A percentile compares a stretch with the other conserved stretches of the same genome.
phyloP scores from a whole-genome alignment of 1,140 invertebrate species.

The Physella acuta region DNA sequence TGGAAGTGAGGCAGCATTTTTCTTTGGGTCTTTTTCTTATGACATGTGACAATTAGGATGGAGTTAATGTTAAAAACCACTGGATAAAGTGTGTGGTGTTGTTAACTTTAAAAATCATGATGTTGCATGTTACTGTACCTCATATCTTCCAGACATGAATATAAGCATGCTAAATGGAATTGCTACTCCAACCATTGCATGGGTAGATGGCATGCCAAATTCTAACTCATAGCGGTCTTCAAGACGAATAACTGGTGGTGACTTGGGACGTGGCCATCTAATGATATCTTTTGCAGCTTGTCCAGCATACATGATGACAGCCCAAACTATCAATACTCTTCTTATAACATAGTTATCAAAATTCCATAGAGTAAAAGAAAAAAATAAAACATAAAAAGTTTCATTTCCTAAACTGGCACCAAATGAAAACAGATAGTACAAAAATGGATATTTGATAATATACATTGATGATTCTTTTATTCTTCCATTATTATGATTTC shows the following conservation, averaged over 20 bases:
- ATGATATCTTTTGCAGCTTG: conserved; percentile 87
- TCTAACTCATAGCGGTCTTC: conserved; percentile 83
- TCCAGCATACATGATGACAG: conserved; percentile 71
- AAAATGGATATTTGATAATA: conserved; percentile 74
- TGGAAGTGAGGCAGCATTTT: too few relatives aligned
- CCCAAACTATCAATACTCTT: conserved; percentile 79
- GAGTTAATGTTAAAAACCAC: too few relatives aligned
- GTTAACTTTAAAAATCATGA: too few relatives aligned
- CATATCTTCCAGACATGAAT: conserved; percentile 79
- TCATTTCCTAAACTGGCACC: conserved; percentile 85
- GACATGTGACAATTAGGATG: too few relatives aligned
- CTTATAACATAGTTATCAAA: conserved; percentile 61
- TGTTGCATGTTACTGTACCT: too few relatives aligned
- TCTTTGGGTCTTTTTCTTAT: too few relatives aligned
- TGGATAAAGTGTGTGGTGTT: too few relatives aligned
- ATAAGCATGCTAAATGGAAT: conserved; percentile 82
- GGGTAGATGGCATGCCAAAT: conserved; percentile 92
- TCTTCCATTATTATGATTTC: background rate
- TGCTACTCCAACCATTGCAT: conserved; percentile 85
- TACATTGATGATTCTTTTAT: conserved; percentile 40
- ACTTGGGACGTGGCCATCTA: conserved; percentile 71
- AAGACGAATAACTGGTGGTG: conserved; percentile 77
- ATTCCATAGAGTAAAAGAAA: conserved; percentile 92
- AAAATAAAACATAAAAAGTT: conserved; percentile 82
- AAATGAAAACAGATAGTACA: conserved; percentile 83